Evolutionary conservation across 2,888 invertebrate genomes (phyloP), one percentile per base, ranked within the genome.

Genomic region (Eupithecia tripunctaria): DNA sequence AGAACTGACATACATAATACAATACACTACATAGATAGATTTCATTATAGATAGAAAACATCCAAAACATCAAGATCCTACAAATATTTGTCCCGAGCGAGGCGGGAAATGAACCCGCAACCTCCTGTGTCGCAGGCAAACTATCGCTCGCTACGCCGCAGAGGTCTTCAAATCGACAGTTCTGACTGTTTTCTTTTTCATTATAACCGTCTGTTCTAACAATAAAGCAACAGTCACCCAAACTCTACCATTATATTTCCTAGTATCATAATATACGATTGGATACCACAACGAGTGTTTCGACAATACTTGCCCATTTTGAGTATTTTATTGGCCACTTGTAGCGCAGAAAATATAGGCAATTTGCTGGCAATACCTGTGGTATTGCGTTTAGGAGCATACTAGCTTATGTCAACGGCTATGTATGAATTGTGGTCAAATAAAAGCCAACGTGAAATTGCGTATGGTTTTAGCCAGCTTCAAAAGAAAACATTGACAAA

Each of bases 261-360:
- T 15, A 59, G 15, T 6, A 27, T 36, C n/a, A n/a, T 36, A 21
- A 25, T 21, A 21, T 38, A 6, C 10, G 15, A 63, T 63, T 63
- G 63, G 63, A 36, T 63, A 63, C 63, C n/a, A 21, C 36, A 59
- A 59, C 27, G 59, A 59, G 6, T 59, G 59, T 65, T 56, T 21
- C 32, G 15, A 59, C 56, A 59, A 51, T 67, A 36, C 15, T 59
- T 6, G 15, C 32, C 56, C 56, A 56, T 59, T 67, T 67, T 51
- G n/a, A 63, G 63, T 63, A 32, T 63, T 63, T 63, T 10, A 38
- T 63, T 63, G 14, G 36, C 38, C 63, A 63, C 63, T 63, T 63
- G 38, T 63, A 38, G 63, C 63, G n/a, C n/a, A 18, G 59, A 12
- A 63, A 38, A 36, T 63, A n/a, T 38, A 2, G n/a, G 59, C 27